Evolutionary conservation across 2,888 invertebrate species (phyloP), one percentile per base, ranked within the genome.

Genomic region (Drosophila paramelanica): DNA sequence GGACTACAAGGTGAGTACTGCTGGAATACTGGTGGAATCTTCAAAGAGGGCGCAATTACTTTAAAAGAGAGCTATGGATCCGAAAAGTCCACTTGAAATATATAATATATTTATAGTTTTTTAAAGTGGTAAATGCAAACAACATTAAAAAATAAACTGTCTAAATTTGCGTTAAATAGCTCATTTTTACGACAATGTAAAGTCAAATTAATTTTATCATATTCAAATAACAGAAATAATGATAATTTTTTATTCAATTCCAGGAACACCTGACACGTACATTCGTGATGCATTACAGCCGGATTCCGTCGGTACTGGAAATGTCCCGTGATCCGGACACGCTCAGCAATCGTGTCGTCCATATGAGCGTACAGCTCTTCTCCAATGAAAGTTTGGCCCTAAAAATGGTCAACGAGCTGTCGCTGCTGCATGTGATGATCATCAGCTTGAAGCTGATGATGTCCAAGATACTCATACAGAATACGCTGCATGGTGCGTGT

Each of bases 351-450:
- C 95, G 98, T 50, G 98, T 99, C 1, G 98, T 99, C 1, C 99
- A 99, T 93, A 98, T 99, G 93, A 98, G 98, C 87, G 99, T 99
- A 5, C 96, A 99, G 93, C 93, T 99, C 62, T 98, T 99, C 93
- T 97, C 97, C 77, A 99, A 98, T 92, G 97, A 98, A 92, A 95
- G 96, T 56, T 93, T 99, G 17, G 98, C 99, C 2, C 93, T 96
- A 42, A 95, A 96, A 89, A 98, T 99, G 96, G 97, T 97, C 5
- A 96, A 97, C 87, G 96, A 98, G 84, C 94, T 97, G 59, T 96
- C 97, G 85, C 93, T 99, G 25, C 94, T 99, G 8, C 97, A 98
- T 92, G 97, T 98, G 39, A 98, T 99, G 97, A 97, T 97, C 53
- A 95, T 97, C 67, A 97, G 97, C 89, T 94, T 98, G 56, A 96